Percentiles rank a stretch among this genome's conserved stretches.
These are phyloP conservation scores for Tribolium madens DNA, from an alignment of 1,140 invertebrate genomes.

Conservation along the genomic window DNA sequence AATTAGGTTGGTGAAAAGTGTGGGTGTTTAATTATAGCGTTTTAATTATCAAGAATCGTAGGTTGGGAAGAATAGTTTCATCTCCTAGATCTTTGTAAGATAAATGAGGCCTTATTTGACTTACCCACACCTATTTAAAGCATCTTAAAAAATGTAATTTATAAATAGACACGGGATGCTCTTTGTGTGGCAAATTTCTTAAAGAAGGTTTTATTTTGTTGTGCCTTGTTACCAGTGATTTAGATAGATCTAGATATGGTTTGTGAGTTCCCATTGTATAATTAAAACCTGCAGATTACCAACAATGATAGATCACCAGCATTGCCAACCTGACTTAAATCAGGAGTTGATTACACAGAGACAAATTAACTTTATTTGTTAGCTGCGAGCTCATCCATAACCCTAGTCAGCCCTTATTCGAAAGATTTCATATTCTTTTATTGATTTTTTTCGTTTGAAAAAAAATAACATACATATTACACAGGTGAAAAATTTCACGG, in stretches of 20 bases:
- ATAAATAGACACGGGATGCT: too few relatives aligned
- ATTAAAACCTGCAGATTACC: slow-evolving; percentile 27
- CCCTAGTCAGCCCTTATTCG: background rate
- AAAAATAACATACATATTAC: background rate
- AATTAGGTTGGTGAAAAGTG: background rate
- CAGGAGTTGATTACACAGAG: slow-evolving; percentile 20
- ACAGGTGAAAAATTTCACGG: background rate
- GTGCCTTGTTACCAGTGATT: background rate
- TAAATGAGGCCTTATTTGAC: background rate
- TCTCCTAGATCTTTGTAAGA: background rate
- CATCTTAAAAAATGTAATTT: background rate
- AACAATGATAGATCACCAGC: slow-evolving; percentile 24
- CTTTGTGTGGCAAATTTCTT: background rate
- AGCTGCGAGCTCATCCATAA: slow-evolving; percentile 27
- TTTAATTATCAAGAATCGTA: background rate
- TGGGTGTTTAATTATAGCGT: background rate
- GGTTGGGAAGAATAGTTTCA: background rate
- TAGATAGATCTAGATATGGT: slow-evolving; percentile 10
- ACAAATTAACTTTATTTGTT: slow-evolving; percentile 20
- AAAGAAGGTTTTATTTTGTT: background rate
- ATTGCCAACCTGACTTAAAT: slow-evolving; percentile 36
- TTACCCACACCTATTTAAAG: background rate
- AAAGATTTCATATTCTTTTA: slow-evolving; percentile 8
- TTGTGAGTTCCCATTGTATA: background rate
- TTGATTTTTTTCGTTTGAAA: too few relatives aligned